Evolutionary conservation across 2,797 vertebrate genomes (phyloP), one percentile per base, ranked within the genome.

Genomic region (Cephalopachus bancanus): DNA sequence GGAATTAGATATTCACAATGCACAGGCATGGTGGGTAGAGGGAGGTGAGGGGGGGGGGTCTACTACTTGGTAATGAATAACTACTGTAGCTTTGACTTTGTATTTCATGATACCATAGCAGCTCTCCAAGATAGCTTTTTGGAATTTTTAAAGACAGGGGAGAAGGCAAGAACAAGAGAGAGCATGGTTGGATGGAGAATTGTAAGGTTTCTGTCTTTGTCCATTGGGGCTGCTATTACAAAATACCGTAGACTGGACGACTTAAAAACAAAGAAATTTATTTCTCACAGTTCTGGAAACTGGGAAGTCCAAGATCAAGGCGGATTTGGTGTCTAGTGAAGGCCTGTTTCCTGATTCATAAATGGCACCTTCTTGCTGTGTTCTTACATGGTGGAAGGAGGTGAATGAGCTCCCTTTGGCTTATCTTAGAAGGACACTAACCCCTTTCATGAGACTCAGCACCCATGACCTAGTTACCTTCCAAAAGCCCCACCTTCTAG

Each of bases 121-220:
- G 8, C 79, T 97, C 83, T 90, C 62, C 84, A 75, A 11, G 33
- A 37, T 33, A 6, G 62, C 0, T 55, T 97, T 86, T 64, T 15
- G 33, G 10, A 24, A 11, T 20, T 91, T 3, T 30, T 74, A 28
- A 83, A 7, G 24, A n/a, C 84, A 75, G 26, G 37, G 26, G 49
- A 69, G 83, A 71, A 59, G 75, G 12, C 28, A 53, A 44, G 79
- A 95, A 26, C 3, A 69, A 75, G 71, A 0, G 0, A 12, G 44
- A 19, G 20, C 67, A 0, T 0, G 19, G 10, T 49, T 84, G 83
- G 59, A 19, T 22, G 75, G 93, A 91, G 49, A 94, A 51, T 78
- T 79, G 24, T 14, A 20, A 96, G 92, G 76, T 49, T 1, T 74
- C 28, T 51, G 28, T 78, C 10, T 2, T 60, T 37, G 4, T 51